A percentile compares a stretch with the other conserved stretches of the same genome.
These are phyloP conservation scores for Agriopis aurantiaria DNA, from an alignment of 2,888 invertebrate genomes.

Conservation along the genomic window DNA sequence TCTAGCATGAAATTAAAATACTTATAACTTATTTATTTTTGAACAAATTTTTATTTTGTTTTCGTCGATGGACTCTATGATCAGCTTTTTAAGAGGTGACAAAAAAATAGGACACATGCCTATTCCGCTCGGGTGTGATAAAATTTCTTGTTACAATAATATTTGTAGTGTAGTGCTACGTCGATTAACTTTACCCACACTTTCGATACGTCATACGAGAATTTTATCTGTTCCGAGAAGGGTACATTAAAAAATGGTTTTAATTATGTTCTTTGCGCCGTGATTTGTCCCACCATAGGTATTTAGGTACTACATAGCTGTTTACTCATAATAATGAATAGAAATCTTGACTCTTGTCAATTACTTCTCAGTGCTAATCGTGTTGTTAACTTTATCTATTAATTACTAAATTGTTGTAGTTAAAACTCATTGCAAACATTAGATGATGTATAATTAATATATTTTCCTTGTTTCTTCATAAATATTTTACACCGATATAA, in stretches of 20 bases:
- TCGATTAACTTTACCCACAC: no score
- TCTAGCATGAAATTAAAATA: no score
- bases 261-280: background rate
- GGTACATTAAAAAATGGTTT: no score
- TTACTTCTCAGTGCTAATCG: slow-evolving; percentile 71
- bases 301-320: slow-evolving; percentile 12
- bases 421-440: slow-evolving; percentile 77
- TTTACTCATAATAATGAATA: slow-evolving; percentile 41
- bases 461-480: slow-evolving; percentile 85
- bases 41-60: no score
- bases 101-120: no score
- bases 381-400: slow-evolving; percentile 65
- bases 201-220: background rate
- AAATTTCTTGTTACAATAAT: no score
- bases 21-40: no score
- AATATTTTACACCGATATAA: slow-evolving; percentile 79
- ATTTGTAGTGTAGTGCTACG: no score
- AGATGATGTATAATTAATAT: slow-evolving; percentile 83
- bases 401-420: slow-evolving; percentile 80
- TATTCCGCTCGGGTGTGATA: no score
- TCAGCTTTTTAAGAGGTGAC: no score
- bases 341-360: slow-evolving; percentile 69
- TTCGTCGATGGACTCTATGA: no score
- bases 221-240: background rate
- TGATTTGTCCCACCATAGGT: background rate